A percentile compares a stretch with the other conserved stretches of the same genome.
phyloP scores from a whole-genome alignment of 2,888 invertebrate genomes.

The Drosophila mayaguana region DNA sequence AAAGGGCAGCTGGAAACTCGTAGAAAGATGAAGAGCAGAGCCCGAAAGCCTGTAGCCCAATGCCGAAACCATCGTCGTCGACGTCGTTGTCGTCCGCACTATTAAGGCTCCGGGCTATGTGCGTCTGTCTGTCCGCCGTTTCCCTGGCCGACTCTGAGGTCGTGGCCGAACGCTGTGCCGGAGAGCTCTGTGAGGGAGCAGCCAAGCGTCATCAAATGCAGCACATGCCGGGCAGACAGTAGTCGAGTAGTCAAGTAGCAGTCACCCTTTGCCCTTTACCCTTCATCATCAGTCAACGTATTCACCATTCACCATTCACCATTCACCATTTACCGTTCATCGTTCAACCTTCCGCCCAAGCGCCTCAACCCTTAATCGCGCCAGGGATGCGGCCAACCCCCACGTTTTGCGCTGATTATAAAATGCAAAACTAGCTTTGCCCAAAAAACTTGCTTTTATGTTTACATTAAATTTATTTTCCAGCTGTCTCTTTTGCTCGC shows the following conservation, averaged over 20 bases:
- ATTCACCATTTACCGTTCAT: constrained; percentile 21
- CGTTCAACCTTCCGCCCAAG: constrained; percentile 15
- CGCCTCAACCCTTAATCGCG: constrained; percentile 51
- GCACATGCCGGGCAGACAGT: constrained; percentile 50
- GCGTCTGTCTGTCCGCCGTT: constrained; percentile 31
- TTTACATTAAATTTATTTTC: constrained; percentile 70
- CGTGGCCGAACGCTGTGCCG: neutral
- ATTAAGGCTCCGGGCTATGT: constrained; percentile 66
- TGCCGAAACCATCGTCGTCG: constrained; percentile 34
- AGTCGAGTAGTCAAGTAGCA: constrained; percentile 26
- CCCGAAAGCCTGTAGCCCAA: constrained; percentile 9
- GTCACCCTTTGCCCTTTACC: constrained; percentile 39
- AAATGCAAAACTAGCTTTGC: constrained; percentile 75
- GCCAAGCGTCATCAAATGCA: constrained; percentile 60
- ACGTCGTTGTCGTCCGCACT: constrained; percentile 46
- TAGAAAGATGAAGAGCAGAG: neutral
- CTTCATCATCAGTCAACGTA: constrained; percentile 2
- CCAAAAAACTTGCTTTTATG: constrained; percentile 73
- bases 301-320: constrained; percentile 19
- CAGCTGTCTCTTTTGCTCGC: constrained; percentile 1
- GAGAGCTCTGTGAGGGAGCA: constrained; percentile 15
- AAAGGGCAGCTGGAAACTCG: constrained; percentile 44
- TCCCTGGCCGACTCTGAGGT: neutral
- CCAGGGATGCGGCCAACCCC: constrained; percentile 53
- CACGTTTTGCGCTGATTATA: constrained; percentile 66